Evolutionary conservation across 2,113 vertebrate genomes (phyloP).

Genomic region (Struthidea cinerea): DNA sequence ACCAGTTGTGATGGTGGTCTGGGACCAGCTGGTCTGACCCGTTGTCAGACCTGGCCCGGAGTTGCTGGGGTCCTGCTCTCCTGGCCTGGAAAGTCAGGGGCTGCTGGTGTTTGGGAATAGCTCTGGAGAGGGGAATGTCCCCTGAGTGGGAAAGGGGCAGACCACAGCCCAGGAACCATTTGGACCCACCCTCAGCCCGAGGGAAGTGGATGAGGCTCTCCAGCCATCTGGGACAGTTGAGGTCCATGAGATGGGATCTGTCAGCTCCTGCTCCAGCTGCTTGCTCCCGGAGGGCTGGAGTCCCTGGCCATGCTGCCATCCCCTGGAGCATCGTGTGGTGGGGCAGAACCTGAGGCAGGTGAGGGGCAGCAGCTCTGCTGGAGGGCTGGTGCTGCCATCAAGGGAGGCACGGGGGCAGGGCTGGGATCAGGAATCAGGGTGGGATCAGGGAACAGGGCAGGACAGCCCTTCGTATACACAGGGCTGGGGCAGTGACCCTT

Average conservation of each 20-base stretch:
- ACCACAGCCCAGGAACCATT: not conserved
- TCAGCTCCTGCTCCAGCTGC: not conserved
- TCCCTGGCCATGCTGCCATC: not conserved
- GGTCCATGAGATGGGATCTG: fast-evolving
- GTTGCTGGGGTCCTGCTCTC: not conserved
- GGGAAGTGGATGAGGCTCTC: not conserved
- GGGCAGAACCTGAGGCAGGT: not conserved
- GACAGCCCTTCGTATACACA: not conserved
- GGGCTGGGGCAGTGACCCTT: not conserved
- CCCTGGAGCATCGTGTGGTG: not conserved
- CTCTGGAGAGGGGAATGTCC: not conserved
- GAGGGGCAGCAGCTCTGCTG: not conserved
- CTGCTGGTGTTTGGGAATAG: not conserved
- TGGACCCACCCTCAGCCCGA: fast-evolving
- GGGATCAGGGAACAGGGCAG: not conserved
- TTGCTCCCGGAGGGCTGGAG: not conserved
- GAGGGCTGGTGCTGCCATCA: not conserved
- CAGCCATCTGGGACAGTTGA: fast-evolving
- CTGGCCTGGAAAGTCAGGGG: not conserved
- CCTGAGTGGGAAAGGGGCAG: not conserved
- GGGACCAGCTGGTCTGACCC: not conserved
- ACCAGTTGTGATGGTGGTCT: not conserved
- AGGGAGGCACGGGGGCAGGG: not conserved
- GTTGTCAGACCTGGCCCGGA: no score
- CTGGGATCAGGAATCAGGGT: no score